phyloP scores from a whole-genome alignment of 2,888 invertebrate species.

The Scelioninae gen. 2 region DNA sequence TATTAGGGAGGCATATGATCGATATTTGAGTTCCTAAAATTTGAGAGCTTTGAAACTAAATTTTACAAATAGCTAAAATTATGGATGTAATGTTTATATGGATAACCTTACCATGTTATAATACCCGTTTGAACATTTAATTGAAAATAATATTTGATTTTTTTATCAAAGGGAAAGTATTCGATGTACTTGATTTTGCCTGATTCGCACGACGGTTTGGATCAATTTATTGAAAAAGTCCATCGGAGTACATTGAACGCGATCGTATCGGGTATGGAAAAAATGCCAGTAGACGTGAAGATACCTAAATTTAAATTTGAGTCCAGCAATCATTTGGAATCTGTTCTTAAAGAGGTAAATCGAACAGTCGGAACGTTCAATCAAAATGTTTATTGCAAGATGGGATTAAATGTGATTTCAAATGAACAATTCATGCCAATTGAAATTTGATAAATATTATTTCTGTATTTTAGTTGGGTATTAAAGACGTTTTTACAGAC shows the following conservation, averaged over 20 bases:
- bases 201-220: slow-evolving; percentile 79
- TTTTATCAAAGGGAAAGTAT: slow-evolving; percentile 79
- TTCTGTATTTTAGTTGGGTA: slow-evolving; percentile 79
- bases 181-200: slow-evolving; percentile 86
- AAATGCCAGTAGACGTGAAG: slow-evolving; percentile 79
- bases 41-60: too few species aligned
- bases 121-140: too few species aligned
- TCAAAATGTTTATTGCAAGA: too few species aligned
- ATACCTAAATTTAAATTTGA: slow-evolving; percentile 87
- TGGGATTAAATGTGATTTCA: slow-evolving; percentile 32
- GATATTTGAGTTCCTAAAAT: too few species aligned
- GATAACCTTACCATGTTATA: too few species aligned
- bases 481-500: slow-evolving; percentile 83
- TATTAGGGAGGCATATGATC: too few species aligned
- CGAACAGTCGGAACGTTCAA: slow-evolving; percentile 9
- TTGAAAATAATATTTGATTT: background rate
- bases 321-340: slow-evolving; percentile 80
- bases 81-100: too few species aligned
- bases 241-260: slow-evolving; percentile 77
- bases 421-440: too few species aligned
- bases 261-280: slow-evolving; percentile 79
- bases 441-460: slow-evolving; percentile 14
- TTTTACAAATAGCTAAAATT: too few species aligned
- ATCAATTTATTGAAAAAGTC: slow-evolving; percentile 78
- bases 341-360: slow-evolving; percentile 79